Base-by-base conservation (phyloP, 2,888 invertebrate species). In the Microctonus brassicae region DNA sequence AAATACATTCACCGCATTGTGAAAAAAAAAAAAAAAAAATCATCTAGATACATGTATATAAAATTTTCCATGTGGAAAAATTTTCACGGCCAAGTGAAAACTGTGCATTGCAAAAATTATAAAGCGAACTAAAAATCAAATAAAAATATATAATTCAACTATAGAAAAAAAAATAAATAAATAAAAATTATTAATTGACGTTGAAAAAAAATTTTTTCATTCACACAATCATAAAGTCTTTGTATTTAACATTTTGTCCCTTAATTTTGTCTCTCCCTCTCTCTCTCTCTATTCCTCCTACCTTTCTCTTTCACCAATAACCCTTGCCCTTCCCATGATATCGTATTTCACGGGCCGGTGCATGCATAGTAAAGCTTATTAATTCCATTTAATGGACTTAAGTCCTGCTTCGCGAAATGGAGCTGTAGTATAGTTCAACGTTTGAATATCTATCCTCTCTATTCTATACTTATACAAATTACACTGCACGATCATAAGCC, bases 341-440 rank as follows among this genome's bases (percentile, higher is more conserved):
- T 85, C 84, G 83, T 83, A 83, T 85, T 85, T 84, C 84, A 83
- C 81, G 82, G 81, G 76, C 81, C 81, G 82, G 81, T 84, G 82
- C 81, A 82, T 84, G 82, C 82, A 84, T 82, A 83, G 82, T 81
- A 83, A 81, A 84, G 84, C 84, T 85, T 84, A 85, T 84, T 85
- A 85, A 85, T 85, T 85, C 82, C 82, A 84, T 84, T 84, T 83
- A 82, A 83, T 82, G 80, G 81, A 79, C 81, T 84, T 81, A 81
- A 82, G 81, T 83, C 80, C 78, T 77, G 72, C 80, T 69, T 77
- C 76, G 77, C 77, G 74, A 81, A 81, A 80, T 82, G 79, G 80
- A 83, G 83, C 82, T 78, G 77, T 77, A 81, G 81, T 79, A 81
- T 78, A 29, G 33, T n/a, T 20, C 20, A 36, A 39, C 29, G 52